Evolutionary conservation across 2,888 invertebrate genomes (phyloP).

Genomic region (Melipona bicolor): DNA sequence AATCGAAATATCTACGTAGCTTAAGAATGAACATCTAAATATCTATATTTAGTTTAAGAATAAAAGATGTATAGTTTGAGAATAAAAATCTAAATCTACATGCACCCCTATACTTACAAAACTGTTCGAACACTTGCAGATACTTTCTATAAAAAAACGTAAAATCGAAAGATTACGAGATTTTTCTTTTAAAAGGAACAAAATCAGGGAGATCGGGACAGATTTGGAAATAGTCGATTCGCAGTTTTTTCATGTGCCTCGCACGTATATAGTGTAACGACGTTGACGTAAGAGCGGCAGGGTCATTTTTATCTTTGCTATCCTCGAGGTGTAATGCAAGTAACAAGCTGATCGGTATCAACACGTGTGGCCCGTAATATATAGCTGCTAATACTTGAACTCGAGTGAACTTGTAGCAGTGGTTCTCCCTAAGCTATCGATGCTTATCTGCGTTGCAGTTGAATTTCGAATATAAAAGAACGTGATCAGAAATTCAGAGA

Average conservation of each 20-base stretch:
- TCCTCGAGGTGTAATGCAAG: slow-evolving; percentile 59
- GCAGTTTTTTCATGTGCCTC: not conserved
- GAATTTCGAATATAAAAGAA: not conserved
- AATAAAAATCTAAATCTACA: too few species aligned
- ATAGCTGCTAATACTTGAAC: slow-evolving; percentile 59
- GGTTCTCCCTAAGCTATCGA: slow-evolving; percentile 28
- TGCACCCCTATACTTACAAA: too few species aligned
- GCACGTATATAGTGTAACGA: not conserved
- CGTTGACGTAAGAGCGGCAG: slow-evolving; percentile 4
- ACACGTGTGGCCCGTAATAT: slow-evolving; percentile 57
- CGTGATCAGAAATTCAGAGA: not conserved
- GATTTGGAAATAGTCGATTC: not conserved
- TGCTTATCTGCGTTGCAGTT: slow-evolving; percentile 7
- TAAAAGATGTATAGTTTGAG: too few species aligned
- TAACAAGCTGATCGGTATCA: slow-evolving; percentile 69
- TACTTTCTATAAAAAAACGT: too few species aligned
- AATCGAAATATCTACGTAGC: not conserved
- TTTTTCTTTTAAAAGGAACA: too few species aligned
- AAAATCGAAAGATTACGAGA: too few species aligned
- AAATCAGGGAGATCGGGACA: not conserved
- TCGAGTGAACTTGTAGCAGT: slow-evolving; percentile 53
- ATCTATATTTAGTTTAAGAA: not conserved
- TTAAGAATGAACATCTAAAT: not conserved
- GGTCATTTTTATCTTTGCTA: slow-evolving; percentile 53
- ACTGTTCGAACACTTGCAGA: too few species aligned